Evolutionary conservation across 2,888 invertebrate genomes (phyloP).

Genomic region (Oscheius sp.): DNA sequence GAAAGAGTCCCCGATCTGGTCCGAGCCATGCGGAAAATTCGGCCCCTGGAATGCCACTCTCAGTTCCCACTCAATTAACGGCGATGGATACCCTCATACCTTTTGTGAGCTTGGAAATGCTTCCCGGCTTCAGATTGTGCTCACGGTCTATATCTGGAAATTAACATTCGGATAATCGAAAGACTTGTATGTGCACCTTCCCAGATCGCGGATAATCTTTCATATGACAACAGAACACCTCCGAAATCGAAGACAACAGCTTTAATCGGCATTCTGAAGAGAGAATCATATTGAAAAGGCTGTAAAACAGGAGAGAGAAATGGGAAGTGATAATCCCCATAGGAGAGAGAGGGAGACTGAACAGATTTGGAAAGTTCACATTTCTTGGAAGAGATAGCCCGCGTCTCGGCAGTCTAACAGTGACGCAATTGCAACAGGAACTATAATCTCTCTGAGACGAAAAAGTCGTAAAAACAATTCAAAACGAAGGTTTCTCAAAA

Average conservation of each 20-base stretch:
- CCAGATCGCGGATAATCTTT: conserved; percentile 40
- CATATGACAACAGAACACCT: conserved; percentile 54
- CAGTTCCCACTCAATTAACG: neutral
- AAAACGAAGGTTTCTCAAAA: no score
- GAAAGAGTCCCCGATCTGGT: conserved; percentile 45
- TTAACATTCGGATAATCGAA: neutral
- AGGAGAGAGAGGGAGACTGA: no score
- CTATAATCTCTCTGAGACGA: no score
- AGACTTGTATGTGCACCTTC: conserved; percentile 3
- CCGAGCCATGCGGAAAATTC: conserved; percentile 51
- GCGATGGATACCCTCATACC: neutral
- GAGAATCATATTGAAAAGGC: neutral
- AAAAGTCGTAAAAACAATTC: neutral
- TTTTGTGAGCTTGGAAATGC: conserved; percentile 1
- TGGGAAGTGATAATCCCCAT: neutral
- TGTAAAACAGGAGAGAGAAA: neutral
- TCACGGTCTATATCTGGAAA: conserved; percentile 26
- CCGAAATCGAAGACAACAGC: conserved; percentile 57
- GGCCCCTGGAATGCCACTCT: conserved; percentile 20
- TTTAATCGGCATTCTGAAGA: conserved; percentile 40
- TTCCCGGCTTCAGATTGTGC: conserved; percentile 16
- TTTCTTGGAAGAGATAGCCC: no score
- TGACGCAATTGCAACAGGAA: no score
- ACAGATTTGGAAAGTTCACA: no score
- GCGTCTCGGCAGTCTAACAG: no score